Conservation (phyloP, 2,113 vertebrate genomes). For the Polypterus senegalus region DNA sequence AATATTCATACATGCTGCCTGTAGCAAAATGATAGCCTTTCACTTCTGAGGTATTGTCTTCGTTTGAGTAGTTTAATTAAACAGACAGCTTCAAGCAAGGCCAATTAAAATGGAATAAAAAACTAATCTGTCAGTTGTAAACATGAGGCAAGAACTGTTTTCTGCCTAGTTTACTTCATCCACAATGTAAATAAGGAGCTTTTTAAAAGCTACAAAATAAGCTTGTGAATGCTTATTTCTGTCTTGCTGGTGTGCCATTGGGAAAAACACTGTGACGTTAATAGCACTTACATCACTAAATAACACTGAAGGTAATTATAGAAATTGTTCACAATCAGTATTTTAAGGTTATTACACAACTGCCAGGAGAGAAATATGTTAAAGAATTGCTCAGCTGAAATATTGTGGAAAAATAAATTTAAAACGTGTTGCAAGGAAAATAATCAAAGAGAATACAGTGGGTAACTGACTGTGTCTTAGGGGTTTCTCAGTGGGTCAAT, state of each 20-base stretch:
- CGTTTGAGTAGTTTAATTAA: conserved; percentile 28
- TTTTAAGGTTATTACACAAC: not conserved
- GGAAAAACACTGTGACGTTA: not conserved
- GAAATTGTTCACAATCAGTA: not conserved
- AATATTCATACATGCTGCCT: conserved; percentile 8
- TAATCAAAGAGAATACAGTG: no score
- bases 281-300: not conserved
- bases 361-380: not conserved
- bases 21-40: conserved; percentile 33
- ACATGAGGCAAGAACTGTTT: conserved; percentile 18
- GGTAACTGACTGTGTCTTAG: no score
- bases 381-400: not conserved
- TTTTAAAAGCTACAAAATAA: not conserved
- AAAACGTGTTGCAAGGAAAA: no score
- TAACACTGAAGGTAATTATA: not conserved
- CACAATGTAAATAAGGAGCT: not conserved
- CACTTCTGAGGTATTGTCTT: conserved; percentile 18
- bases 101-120: conserved; percentile 32
- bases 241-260: conserved; percentile 15
- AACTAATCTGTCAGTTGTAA: conserved; percentile 26
- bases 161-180: conserved; percentile 12
- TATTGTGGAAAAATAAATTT: no score
- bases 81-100: conserved; percentile 27
- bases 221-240: conserved; percentile 9
- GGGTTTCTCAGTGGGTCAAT: no score